Evolutionary conservation across 2,113 vertebrate genomes (phyloP).

Genomic region (Apodemus speciosus): DNA sequence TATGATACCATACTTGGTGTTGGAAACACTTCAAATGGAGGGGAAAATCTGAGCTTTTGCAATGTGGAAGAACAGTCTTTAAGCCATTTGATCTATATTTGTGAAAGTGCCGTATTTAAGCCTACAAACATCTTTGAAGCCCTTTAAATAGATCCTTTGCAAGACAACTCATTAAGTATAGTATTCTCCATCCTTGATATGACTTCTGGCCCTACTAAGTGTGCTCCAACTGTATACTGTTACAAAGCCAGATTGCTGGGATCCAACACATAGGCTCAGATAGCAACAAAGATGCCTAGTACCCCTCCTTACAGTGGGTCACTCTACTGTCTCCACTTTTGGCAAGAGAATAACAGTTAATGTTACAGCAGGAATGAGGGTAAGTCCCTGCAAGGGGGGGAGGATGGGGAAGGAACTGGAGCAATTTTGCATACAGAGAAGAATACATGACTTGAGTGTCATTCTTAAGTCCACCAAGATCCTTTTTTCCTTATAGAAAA

Average conservation of each 20-base stretch:
- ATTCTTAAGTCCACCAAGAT: not conserved
- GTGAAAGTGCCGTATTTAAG: conserved; percentile 72
- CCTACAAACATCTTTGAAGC: conserved; percentile 72
- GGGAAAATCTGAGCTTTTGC: conserved; percentile 78
- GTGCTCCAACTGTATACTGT: not conserved
- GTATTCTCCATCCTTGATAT: conserved; percentile 47
- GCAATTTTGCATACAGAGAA: not conserved
- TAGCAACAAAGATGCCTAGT: not conserved
- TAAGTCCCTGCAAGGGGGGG: not conserved
- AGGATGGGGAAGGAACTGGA: not conserved
- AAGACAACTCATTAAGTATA: conserved; percentile 41
- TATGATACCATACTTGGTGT: conserved; percentile 72
- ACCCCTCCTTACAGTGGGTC: not conserved
- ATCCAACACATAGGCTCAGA: not conserved
- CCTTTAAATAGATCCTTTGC: conserved; percentile 63
- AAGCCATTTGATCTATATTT: conserved; percentile 82
- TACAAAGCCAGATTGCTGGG: not conserved
- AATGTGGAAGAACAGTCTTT: conserved; percentile 76
- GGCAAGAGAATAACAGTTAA: not conserved
- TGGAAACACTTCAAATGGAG: conserved; percentile 81
- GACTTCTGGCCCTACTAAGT: not conserved
- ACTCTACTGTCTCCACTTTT: not conserved
- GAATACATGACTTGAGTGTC: not conserved
- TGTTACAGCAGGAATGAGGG: not conserved
- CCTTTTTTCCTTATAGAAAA: not conserved